phyloP scores from a whole-genome alignment of 1,140 invertebrate genomes.

The Eulimnadia texana region DNA sequence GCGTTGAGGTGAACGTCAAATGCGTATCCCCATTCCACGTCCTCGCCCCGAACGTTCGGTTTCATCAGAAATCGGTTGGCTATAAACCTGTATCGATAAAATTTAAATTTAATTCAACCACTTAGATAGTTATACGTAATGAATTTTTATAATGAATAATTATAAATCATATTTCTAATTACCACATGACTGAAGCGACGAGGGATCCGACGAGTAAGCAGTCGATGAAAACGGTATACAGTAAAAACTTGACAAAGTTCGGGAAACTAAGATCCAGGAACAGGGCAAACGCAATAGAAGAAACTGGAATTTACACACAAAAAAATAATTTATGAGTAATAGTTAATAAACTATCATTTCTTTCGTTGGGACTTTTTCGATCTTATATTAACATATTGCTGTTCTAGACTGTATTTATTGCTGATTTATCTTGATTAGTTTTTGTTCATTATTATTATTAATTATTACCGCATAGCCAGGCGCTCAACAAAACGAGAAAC shows the following conservation, averaged over 20 bases:
- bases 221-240: conserved; percentile 89
- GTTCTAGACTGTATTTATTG: not conserved
- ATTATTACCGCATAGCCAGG: conserved; percentile 68
- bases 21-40: conserved; percentile 95
- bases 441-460: too few relatives aligned
- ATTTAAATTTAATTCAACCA: too few relatives aligned
- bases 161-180: conserved; percentile 25
- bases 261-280: conserved; percentile 57
- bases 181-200: conserved; percentile 84
- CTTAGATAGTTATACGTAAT: not conserved
- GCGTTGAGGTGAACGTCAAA: conserved; percentile 99
- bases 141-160: conserved; percentile 6
- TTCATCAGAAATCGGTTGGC: conserved; percentile 75
- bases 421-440: too few relatives aligned
- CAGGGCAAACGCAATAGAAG: conserved; percentile 77
- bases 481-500: conserved; percentile 80
- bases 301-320: conserved; percentile 40
- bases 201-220: conserved; percentile 76
- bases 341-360: not conserved
- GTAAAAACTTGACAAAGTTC: conserved; percentile 69
- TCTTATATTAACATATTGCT: not conserved
- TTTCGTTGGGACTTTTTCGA: too few relatives aligned
- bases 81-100: conserved; percentile 52
- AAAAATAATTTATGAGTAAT: conserved; percentile 8
- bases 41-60: conserved; percentile 36